Conservation (phyloP, 2,888 invertebrate genomes). For the Amiota mariae region DNA sequence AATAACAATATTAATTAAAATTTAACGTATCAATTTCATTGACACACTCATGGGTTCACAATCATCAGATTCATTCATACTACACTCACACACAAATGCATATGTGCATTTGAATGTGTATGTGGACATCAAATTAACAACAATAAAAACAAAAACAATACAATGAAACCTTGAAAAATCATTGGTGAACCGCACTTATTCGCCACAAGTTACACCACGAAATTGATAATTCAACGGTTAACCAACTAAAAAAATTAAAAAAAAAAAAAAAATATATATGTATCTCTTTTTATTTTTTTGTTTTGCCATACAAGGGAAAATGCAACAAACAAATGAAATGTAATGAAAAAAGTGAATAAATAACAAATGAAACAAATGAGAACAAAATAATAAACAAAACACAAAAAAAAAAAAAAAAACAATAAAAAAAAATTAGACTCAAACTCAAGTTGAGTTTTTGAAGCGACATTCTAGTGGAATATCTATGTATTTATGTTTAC, state of each 20-base stretch:
- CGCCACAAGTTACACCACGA: constrained; percentile 71
- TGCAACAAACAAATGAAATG: constrained; percentile 31
- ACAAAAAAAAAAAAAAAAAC: constrained; percentile 35
- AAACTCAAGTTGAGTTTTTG: constrained; percentile 29
- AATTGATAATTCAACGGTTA: constrained; percentile 72
- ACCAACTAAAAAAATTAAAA: constrained; percentile 51
- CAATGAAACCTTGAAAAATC: constrained; percentile 67
- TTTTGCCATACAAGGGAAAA: constrained; percentile 3
- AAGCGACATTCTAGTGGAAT: background rate
- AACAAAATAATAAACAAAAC: constrained; percentile 38
- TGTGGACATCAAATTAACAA: background rate
- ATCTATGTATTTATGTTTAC: no score
- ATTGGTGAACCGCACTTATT: constrained; percentile 71
- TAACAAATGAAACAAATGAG: constrained; percentile 38
- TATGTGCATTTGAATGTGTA: background rate
- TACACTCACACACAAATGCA: background rate
- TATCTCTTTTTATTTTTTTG: no score
- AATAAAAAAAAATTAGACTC: constrained; percentile 20
- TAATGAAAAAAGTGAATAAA: constrained; percentile 33
- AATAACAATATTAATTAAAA: constrained; percentile 65
- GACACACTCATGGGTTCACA: constrained; percentile 30
- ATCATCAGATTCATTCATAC: constrained; percentile 2
- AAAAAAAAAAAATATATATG: no score
- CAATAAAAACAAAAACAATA: constrained; percentile 34
- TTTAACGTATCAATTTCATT: constrained; percentile 59